Percentiles rank a stretch among this genome's conserved stretches.
These are phyloP conservation scores for Gobius niger DNA, from an alignment of 2,113 vertebrate genomes.

Conservation along the genomic window DNA sequence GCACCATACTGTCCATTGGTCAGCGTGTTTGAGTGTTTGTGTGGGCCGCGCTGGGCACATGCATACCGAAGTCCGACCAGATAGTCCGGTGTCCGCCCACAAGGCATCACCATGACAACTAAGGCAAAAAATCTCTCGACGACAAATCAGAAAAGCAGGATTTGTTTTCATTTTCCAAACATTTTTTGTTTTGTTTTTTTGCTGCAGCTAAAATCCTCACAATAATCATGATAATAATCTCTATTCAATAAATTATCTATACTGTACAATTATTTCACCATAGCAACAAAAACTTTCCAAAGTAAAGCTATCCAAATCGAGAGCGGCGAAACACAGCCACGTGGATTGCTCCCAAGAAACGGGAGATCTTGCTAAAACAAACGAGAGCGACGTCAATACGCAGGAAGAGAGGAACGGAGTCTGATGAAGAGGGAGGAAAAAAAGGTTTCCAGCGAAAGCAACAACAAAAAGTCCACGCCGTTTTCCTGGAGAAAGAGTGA, in stretches of 20 bases:
- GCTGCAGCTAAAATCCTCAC: conserved; percentile 59
- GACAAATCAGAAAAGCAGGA: conserved; percentile 58
- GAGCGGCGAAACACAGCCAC: conserved; percentile 13
- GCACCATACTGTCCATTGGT: conserved; percentile 76
- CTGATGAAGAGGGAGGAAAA: conserved; percentile 49
- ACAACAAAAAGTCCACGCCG: conserved; percentile 2
- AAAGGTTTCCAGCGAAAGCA: conserved; percentile 65
- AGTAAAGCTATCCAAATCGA: conserved; percentile 56
- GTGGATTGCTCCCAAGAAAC: conserved; percentile 46
- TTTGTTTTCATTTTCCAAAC: conserved; percentile 19
- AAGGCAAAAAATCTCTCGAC: conserved; percentile 78
- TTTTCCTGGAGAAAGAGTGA: conserved; percentile 62
- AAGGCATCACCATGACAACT: conserved; percentile 81
- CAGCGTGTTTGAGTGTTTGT: conserved; percentile 43
- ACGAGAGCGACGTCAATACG: conserved; percentile 68
- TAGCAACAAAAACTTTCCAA: conserved; percentile 52
- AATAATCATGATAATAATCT: conserved; percentile 76
- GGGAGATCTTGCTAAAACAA: conserved; percentile 43
- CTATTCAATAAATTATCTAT: conserved; percentile 86
- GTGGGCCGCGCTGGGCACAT: conserved; percentile 61
- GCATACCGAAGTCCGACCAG: conserved; percentile 67
- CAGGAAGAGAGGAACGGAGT: conserved; percentile 65
- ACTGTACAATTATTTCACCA: conserved; percentile 76
- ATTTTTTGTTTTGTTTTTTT: conserved; percentile 33
- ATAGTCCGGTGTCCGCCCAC: conserved; percentile 65